Evolutionary conservation across 2,113 vertebrate genomes (phyloP), one percentile per base, ranked within the genome.

Genomic region (Hymenochirus boettgeri): DNA sequence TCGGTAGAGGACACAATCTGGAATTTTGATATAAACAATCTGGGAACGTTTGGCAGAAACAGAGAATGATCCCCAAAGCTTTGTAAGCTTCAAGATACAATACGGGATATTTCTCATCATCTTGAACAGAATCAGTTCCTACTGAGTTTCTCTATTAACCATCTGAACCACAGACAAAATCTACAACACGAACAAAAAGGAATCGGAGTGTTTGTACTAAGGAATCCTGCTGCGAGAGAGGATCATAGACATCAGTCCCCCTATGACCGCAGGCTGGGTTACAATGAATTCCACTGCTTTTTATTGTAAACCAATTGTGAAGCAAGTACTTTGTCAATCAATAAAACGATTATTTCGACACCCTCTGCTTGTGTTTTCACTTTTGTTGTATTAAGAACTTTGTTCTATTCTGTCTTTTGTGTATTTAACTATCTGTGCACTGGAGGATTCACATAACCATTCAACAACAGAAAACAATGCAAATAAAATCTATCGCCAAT

Each of bases 301-400:
- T 67, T 52, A 67, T 59, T 67, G 56, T 52, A n/a, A 60, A 53
- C 57, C 64, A 66, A 53, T 67, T 67, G 56, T 48, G 60, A 67
- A 60, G 42, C 65, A 45, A 53, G 56, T 67, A 53, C 65, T 67
- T 60, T 67, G 65, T 59, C 65, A 60, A 67, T 67, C 65, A 67
- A 67, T 67, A 67, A 67, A 67, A 59, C 65, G 60, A 29, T 29
- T 60, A 66, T 66, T 37, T 19, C 27, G 17, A 48, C 54, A 25
- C n/a, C n/a, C 21, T 27, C 19, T 46, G 1, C 29, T 31, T 55
- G 23, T 50, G 25, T 5, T 46, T 45, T 11, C 12, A 13, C 27
- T 11, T 53, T 6, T 46, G 42, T 48, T 55, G 29, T 33, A 21
- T 18, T 18, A 19, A 55, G n/a, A 15, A 35, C 31, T 7, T 19